Evolutionary conservation across 2,888 invertebrate genomes (phyloP).

Genomic region (Petrolisthes cinctipes): DNA sequence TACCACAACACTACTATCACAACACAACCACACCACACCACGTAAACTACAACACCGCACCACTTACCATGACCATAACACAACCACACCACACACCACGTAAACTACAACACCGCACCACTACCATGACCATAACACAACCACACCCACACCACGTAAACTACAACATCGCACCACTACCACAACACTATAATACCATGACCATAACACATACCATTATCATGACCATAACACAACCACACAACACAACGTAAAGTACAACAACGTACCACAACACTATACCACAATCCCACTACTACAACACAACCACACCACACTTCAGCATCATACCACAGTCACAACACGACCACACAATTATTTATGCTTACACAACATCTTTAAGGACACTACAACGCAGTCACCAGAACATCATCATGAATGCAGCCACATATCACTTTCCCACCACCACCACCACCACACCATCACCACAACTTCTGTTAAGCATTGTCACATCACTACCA

Average conservation of each 20-base stretch:
- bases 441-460: background rate
- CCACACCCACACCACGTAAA: background rate
- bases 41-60: too few relatives aligned
- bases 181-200: background rate
- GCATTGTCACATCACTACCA: background rate
- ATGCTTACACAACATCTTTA: too few relatives aligned
- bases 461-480: background rate
- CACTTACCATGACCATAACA: too few relatives aligned
- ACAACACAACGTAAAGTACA: background rate
- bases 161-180: background rate
- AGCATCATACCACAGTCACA: background rate
- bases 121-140: background rate
- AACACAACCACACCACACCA: too few relatives aligned
- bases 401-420: too few relatives aligned
- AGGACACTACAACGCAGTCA: too few relatives aligned
- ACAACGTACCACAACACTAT: background rate
- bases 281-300: background rate
- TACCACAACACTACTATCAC: too few relatives aligned
- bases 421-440: background rate
- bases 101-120: background rate
- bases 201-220: background rate
- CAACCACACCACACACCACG: too few relatives aligned
- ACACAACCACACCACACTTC: background rate
- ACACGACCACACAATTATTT: too few relatives aligned
- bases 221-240: background rate